Base-by-base conservation (phyloP, 1,140 invertebrate genomes). In the Bombus superbus region DNA sequence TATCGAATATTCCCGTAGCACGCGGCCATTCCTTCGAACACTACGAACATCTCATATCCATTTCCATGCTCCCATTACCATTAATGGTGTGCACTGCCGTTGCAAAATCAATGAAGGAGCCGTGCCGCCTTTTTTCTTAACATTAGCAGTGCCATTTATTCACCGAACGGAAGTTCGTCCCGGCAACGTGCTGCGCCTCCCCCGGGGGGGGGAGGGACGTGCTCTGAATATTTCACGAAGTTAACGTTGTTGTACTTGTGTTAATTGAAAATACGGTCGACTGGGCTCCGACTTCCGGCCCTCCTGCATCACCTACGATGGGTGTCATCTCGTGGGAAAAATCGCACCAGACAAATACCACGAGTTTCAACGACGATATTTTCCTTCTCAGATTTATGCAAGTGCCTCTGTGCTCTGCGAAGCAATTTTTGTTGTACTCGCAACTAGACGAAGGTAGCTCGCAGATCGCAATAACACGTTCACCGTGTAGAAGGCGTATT, bases 191-290 rank as follows among this genome's bases (percentile, higher is more conserved):
- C n/a, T 53, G n/a, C 32, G 40, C 38, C 53, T 72, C 53, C 47
- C 47, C 42, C 32, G 44, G 40, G 1, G 47, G 32, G 35, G 28
- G 42, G 42, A 3, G 42, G 44, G 44, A 28, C 28, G 8, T 22
- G 40, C 64, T 64, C 86, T 89, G 89, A 84, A 90, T 90, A 89
- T 90, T 87, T 87, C 89, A 87, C 79, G 68, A 81, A 87, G 81
- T 90, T 88, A 89, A 87, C 81, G 81, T 89, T 78, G 80, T 77
- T 84, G 73, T 86, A 81, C 89, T 90, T 90, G 87, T 89, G 81
- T 84, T 89, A 89, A 90, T 87, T 77, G 66, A 84, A 79, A 35
- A 47, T 62, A 83, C 75, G 35, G 86, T 83, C 88, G 64, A 62
- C 79, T 28, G 40, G 32, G 22, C 44, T 66, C 76, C 5, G 32